These are phyloP conservation scores for Rhinophrynus dorsalis DNA, from an alignment of 2,797 vertebrate genomes.

Conservation along the genomic window DNA sequence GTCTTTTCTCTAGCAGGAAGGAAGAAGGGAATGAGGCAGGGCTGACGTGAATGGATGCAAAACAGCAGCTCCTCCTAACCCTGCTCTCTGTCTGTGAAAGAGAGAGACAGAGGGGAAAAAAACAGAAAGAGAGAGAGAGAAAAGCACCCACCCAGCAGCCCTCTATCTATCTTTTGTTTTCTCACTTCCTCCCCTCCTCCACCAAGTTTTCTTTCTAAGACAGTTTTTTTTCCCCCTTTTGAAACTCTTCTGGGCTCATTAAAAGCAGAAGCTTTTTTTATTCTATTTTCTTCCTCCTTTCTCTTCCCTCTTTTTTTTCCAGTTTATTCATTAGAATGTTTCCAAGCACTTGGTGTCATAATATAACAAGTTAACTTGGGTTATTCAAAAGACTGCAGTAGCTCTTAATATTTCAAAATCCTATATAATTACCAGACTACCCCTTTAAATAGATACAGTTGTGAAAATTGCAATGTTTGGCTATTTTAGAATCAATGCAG, in stretches of 20 bases:
- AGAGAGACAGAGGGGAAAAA: conserved; percentile 50
- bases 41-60: conserved; percentile 76
- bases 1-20: conserved; percentile 56
- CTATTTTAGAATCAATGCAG: too few species aligned
- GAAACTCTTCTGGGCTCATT: conserved; percentile 54
- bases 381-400: too few species aligned
- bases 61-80: conserved; percentile 72
- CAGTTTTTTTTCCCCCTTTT: conserved; percentile 41
- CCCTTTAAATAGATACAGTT: too few species aligned
- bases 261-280: conserved; percentile 50
- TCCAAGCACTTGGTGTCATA: too few species aligned
- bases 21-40: conserved; percentile 76
- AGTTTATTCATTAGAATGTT: conserved; percentile 51
- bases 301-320: conserved; percentile 61
- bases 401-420: too few species aligned
- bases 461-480: too few species aligned
- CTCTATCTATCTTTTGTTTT: conserved; percentile 67
- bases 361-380: too few species aligned
- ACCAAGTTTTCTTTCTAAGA: conserved; percentile 63
- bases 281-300: conserved; percentile 59
- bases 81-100: conserved; percentile 54
- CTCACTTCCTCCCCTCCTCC: conserved; percentile 63
- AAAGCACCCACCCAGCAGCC: conserved; percentile 51
- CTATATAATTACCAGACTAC: too few species aligned
- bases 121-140: conserved; percentile 51